A percentile compares a stretch with the other conserved stretches of the same genome.
These are phyloP conservation scores for Sander lucioperca DNA, from an alignment of 2,113 vertebrate species.

Conservation along the genomic window DNA sequence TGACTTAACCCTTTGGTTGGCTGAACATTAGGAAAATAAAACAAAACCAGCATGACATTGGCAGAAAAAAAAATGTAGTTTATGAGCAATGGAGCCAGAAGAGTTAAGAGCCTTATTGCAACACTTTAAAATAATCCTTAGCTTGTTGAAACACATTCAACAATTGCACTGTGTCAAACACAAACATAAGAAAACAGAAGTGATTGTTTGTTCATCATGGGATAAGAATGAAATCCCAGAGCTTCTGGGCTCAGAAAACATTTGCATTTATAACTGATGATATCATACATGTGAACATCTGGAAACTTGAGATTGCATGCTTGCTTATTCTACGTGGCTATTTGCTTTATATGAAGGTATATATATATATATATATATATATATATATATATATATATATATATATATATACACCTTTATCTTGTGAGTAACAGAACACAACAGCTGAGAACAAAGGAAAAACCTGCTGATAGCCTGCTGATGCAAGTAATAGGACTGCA, in stretches of 20 bases:
- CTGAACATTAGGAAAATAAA: constrained; percentile 26
- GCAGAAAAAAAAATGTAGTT: constrained; percentile 10
- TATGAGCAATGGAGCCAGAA: constrained; percentile 36
- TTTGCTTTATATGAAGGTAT: neutral
- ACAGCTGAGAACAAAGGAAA: constrained; percentile 69
- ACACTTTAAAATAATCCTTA: constrained; percentile 39
- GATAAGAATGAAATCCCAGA: constrained; percentile 42
- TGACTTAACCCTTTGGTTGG: constrained; percentile 17
- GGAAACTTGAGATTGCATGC: constrained; percentile 34
- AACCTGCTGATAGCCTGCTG: constrained; percentile 65
- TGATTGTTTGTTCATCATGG: constrained; percentile 32
- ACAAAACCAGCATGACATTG: constrained; percentile 41
- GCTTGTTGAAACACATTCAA: constrained; percentile 40
- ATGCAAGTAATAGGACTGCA: constrained; percentile 61
- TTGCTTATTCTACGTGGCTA: constrained; percentile 13
- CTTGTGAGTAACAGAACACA: constrained; percentile 50
- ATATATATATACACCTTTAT: constrained; percentile 45
- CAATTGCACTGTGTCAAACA: constrained; percentile 27
- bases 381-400: no score
- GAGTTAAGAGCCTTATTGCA: constrained; percentile 42
- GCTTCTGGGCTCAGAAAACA: constrained; percentile 18
- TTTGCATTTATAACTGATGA: constrained; percentile 40
- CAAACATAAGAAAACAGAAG: constrained; percentile 32
- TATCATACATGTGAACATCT: constrained; percentile 52
- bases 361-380: no score